Percentiles rank a stretch among this genome's conserved stretches.
Conservation (phyloP, 1,140 invertebrate species). For the Anastrepha obliqua region DNA sequence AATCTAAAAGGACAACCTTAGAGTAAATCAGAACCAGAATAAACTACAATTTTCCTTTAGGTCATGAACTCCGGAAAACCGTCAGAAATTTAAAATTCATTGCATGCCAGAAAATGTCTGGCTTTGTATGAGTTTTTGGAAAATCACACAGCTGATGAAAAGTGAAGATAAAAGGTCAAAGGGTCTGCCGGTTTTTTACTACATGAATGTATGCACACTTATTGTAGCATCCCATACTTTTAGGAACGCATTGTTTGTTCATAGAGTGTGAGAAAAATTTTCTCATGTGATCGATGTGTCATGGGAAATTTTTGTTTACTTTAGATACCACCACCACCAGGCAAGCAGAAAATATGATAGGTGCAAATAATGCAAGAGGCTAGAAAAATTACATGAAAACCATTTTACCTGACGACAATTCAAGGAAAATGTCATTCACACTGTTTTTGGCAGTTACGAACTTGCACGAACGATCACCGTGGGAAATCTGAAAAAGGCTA, state of each 20-base stretch:
- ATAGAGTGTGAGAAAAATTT: neutral
- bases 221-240: neutral
- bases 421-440: neutral
- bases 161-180: neutral
- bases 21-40: too few relatives aligned
- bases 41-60: neutral
- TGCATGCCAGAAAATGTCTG: neutral
- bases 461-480: neutral
- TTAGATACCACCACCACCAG: neutral
- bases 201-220: too few relatives aligned
- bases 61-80: neutral
- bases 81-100: neutral
- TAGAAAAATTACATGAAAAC: neutral
- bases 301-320: constrained; percentile 7
- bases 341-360: neutral
- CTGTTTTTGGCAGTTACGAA: too few relatives aligned
- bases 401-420: neutral
- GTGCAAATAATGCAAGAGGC: too few relatives aligned
- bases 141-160: neutral
- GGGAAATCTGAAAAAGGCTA: neutral
- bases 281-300: neutral
- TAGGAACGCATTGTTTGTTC: neutral
- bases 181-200: too few relatives aligned
- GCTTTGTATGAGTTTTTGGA: neutral
- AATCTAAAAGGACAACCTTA: neutral